Base-by-base conservation (phyloP, 2,113 vertebrate species). In the Cryptoleucopteryx plumbea region DNA sequence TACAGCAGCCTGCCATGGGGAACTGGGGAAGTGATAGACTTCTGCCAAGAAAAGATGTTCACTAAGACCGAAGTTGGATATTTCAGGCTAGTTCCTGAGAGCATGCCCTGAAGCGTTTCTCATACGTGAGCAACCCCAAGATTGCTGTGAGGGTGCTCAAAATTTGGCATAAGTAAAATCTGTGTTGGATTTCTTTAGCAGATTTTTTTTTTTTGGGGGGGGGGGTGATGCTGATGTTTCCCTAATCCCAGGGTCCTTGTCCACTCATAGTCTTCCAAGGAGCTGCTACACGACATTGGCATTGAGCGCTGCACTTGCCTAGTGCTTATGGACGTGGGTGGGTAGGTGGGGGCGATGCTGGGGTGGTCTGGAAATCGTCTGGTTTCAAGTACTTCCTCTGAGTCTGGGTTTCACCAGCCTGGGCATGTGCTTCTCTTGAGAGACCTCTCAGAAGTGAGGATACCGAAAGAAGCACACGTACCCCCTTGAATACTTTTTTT, bases 381-480 rank as follows among this genome's bases (percentile, higher is more conserved):
- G 4, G 16, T 34, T 55, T 29, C 27, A 4, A 17, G 34, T 7
- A 34, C 15, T 58, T n/a, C 62, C n/a, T 48, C 53, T 26, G 36
- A 55, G 70, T 22, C 29, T 20, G 13, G 1, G 6, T 9, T 40
- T 82, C 29, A 34, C 1, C 1, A 18, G 9, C 43, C n/a, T 38
- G 36, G 15, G 4, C 19, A 26, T 13, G 52, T 53, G 17, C n/a
- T 43, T 23, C 52, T 43, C 61, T 29, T 58, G 50, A 86, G 63
- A 55, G 14, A 55, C 27, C 10, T 48, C 40, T 56, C 79, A 26
- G 31, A 47, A 62, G 21, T 40, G 19, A 87, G 32, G 22, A 20
- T 23, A 38, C 8, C 2, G 0, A 31, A 9, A 36, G 1, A 8
- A 6, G 10, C 40, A 15, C 63, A 7, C 15, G 2, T 15, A 7